Evolutionary conservation across 1,140 invertebrate species (phyloP).

Genomic region (Popillia japonica): DNA sequence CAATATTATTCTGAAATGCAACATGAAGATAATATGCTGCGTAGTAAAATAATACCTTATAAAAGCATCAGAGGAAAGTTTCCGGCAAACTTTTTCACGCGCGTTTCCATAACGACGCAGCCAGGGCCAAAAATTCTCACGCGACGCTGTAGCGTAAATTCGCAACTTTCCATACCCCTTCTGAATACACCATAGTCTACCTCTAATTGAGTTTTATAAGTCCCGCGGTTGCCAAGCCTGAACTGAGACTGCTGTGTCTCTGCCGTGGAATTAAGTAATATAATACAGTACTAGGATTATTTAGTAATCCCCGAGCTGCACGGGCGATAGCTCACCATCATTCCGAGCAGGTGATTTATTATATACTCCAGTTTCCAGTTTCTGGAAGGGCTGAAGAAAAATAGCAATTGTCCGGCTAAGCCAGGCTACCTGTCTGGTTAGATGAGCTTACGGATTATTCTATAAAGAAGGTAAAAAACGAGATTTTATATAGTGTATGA

Average conservation of each 20-base stretch:
- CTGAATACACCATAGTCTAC: not conserved
- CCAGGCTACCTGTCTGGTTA: not conserved
- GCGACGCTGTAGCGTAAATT: not conserved
- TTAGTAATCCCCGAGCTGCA: slow-evolving; percentile 33
- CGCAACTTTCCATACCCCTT: not conserved
- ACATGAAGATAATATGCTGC: too few relatives aligned
- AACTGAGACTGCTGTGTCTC: slow-evolving; percentile 5
- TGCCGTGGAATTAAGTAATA: slow-evolving; percentile 41
- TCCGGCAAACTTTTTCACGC: not conserved
- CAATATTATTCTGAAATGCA: too few relatives aligned
- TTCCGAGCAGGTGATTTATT: slow-evolving; percentile 23
- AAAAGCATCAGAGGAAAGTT: not conserved
- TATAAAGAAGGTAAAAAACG: not conserved
- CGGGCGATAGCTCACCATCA: not conserved
- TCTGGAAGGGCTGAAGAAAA: slow-evolving; percentile 1
- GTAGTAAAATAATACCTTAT: too few relatives aligned
- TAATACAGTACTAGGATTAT: slow-evolving; percentile 42
- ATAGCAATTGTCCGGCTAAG: not conserved
- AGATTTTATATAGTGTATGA: not conserved
- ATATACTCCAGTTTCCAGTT: not conserved
- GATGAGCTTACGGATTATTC: not conserved
- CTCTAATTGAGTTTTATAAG: slow-evolving; percentile 44
- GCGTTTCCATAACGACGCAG: not conserved
- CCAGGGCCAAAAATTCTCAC: not conserved
- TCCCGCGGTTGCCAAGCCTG: slow-evolving; percentile 39